Evolutionary conservation across 2,797 vertebrate species (phyloP).

Genomic region (Lophotriccus pileatus): DNA sequence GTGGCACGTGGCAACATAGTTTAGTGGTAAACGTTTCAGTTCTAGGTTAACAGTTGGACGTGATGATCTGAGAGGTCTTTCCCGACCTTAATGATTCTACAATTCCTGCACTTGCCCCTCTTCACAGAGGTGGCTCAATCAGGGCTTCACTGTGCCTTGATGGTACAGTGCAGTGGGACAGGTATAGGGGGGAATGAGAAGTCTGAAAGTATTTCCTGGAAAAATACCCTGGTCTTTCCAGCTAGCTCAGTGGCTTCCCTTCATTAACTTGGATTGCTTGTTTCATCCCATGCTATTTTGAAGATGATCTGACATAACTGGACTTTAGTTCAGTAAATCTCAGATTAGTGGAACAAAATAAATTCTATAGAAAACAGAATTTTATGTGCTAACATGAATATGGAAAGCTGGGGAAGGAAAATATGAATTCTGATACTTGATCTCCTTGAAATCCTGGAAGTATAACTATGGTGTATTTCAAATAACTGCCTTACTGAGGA

Average conservation of each 20-base stretch:
- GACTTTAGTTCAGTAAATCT: background rate
- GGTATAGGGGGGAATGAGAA: background rate
- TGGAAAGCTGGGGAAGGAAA: constrained; percentile 7
- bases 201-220: background rate
- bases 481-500: background rate
- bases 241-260: background rate
- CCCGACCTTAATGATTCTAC: background rate
- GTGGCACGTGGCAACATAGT: background rate
- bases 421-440: background rate
- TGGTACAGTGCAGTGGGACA: rapidly evolving
- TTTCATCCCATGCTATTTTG: background rate
- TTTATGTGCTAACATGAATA: background rate
- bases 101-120: rapidly evolving
- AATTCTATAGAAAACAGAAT: background rate
- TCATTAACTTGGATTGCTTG: background rate
- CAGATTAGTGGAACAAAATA: background rate
- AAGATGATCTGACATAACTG: background rate
- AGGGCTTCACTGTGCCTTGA: rapidly evolving
- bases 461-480: background rate
- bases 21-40: background rate
- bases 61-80: background rate
- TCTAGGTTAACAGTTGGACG: background rate
- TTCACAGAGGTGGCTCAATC: no score
- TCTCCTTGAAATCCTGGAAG: background rate
- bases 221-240: background rate